These are phyloP conservation scores for Trichopria drosophilae DNA, from an alignment of 2,888 invertebrate species.

Conservation along the genomic window DNA sequence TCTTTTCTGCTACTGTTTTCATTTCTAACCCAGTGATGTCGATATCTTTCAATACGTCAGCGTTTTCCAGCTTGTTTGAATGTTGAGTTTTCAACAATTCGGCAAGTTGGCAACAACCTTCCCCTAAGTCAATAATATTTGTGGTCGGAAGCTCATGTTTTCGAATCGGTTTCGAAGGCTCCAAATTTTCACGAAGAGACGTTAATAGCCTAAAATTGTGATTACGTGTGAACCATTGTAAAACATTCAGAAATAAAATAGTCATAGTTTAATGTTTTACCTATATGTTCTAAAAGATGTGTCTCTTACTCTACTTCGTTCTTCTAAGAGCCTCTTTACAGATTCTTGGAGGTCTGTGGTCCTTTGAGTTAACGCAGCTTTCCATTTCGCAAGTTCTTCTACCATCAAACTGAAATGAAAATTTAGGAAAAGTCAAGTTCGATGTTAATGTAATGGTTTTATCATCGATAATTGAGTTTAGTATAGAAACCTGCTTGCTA, in stretches of 20 bases:
- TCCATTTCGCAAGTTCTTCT: constrained; percentile 87
- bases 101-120: constrained; percentile 66
- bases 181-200: constrained; percentile 61
- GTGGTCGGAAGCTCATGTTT: constrained; percentile 59
- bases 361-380: constrained; percentile 74
- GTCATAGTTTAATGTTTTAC: too few relatives aligned
- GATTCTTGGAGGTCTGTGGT: constrained; percentile 71
- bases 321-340: constrained; percentile 71
- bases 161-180: constrained; percentile 60
- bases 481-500: constrained; percentile 78
- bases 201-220: constrained; percentile 57
- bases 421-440: not conserved
- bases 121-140: constrained; percentile 68
- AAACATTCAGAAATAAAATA: too few relatives aligned
- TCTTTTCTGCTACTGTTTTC: constrained; percentile 64
- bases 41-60: constrained; percentile 46
- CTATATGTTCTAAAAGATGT: constrained; percentile 68
- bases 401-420: constrained; percentile 77
- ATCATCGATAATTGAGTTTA: not conserved
- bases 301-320: constrained; percentile 68
- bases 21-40: constrained; percentile 53
- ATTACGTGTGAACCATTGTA: too few relatives aligned
- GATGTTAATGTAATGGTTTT: not conserved
- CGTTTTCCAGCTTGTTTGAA: constrained; percentile 53
- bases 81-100: constrained; percentile 63